phyloP scores from a whole-genome alignment of 2,888 invertebrate species.

The Eilema caniola region DNA sequence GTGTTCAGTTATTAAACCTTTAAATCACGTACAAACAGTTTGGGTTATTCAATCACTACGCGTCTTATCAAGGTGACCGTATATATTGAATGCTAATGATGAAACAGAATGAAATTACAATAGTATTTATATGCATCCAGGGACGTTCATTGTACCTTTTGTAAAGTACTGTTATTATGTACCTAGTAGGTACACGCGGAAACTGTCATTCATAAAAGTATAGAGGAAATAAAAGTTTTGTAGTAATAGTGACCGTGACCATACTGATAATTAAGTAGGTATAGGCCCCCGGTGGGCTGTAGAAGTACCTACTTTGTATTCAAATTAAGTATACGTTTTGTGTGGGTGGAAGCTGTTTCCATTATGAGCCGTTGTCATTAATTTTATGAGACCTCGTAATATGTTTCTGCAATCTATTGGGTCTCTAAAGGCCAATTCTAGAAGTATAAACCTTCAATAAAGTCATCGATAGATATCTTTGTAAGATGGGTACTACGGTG shows the following conservation, averaged over 20 bases:
- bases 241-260: conserved; percentile 35
- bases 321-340: neutral
- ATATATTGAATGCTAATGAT: conserved; percentile 47
- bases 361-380: neutral
- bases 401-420: neutral
- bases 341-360: neutral
- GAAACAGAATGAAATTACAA: conserved; percentile 13
- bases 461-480: neutral
- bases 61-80: conserved; percentile 55
- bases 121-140: conserved; percentile 24
- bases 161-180: conserved; percentile 34
- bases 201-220: conserved; percentile 56
- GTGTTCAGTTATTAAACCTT: neutral
- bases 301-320: neutral
- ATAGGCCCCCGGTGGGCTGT: neutral
- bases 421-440: neutral
- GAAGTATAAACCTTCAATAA: neutral
- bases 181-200: conserved; percentile 53
- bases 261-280: conserved; percentile 21
- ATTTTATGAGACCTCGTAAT: neutral
- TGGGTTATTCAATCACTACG: conserved; percentile 45
- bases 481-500: neutral
- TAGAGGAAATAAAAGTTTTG: conserved; percentile 53
- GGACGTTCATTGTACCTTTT: conserved; percentile 37
- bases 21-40: conserved; percentile 9